Conservation (phyloP, 64 coral and sea anemone species). For the Hydrozoanthus tunicans region DNA sequence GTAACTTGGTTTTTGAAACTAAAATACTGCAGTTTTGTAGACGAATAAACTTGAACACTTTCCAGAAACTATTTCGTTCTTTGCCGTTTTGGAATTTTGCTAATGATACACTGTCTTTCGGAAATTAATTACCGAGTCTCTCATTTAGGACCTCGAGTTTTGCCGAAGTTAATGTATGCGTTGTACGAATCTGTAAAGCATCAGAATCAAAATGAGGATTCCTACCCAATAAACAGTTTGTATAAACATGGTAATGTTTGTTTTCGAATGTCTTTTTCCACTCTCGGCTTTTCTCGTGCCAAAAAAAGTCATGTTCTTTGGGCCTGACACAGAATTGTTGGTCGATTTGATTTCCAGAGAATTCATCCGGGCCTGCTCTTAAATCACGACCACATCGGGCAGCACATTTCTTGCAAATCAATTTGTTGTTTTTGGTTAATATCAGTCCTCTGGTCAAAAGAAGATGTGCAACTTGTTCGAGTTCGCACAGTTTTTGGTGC, state of each 20-base stretch:
- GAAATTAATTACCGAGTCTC: neutral
- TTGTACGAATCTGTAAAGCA: conserved; percentile 11
- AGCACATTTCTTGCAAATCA: conserved; percentile 36
- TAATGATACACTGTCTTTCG: too few relatives aligned
- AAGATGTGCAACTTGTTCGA: neutral
- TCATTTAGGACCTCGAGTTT: conserved; percentile 5
- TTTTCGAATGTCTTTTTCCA: conserved; percentile 64
- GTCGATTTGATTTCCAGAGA: neutral
- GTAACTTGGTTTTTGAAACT: too few relatives aligned
- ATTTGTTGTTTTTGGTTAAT: neutral
- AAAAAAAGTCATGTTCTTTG: conserved; percentile 59
- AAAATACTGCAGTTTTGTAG: too few relatives aligned
- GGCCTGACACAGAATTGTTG: conserved; percentile 1
- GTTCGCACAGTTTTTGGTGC: neutral
- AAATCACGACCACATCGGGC: conserved; percentile 40
- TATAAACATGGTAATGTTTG: conserved; percentile 61
- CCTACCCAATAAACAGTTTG: neutral
- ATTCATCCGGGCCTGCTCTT: conserved; percentile 35
- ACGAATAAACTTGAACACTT: too few relatives aligned
- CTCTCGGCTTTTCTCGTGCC: neutral
- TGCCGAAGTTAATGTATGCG: conserved; percentile 1
- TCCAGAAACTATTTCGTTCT: too few relatives aligned
- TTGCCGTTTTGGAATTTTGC: too few relatives aligned
- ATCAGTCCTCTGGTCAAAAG: neutral
- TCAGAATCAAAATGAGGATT: conserved; percentile 21